Percentiles rank a stretch among this genome's conserved stretches.
Conservation (phyloP, 1,140 invertebrate species). For the Pinna nobilis region DNA sequence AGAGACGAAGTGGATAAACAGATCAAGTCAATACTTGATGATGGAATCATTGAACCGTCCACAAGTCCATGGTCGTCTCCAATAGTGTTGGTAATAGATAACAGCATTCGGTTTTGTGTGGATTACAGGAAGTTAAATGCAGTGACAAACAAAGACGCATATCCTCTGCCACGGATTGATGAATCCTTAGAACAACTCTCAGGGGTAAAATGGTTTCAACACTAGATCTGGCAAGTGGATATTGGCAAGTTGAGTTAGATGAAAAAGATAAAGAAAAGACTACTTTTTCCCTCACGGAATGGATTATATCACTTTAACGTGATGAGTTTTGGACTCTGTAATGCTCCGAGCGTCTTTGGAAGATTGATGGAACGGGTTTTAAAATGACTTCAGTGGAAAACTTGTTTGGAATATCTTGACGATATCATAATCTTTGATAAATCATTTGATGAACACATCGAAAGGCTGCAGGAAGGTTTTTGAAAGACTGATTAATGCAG, state of each 20-base stretch:
- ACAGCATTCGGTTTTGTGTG: slow-evolving; percentile 74
- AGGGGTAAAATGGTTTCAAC: slow-evolving; percentile 23
- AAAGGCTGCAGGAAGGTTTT: slow-evolving; percentile 33
- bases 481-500: slow-evolving; percentile 19
- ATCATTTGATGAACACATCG: slow-evolving; percentile 37
- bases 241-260: slow-evolving; percentile 34
- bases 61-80: slow-evolving; percentile 76
- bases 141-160: slow-evolving; percentile 41
- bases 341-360: slow-evolving; percentile 48
- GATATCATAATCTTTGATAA: slow-evolving; percentile 39
- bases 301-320: slow-evolving; percentile 47
- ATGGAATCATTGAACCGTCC: slow-evolving; percentile 68
- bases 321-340: slow-evolving; percentile 51
- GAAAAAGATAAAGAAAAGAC: slow-evolving; percentile 28
- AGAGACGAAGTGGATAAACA: slow-evolving; percentile 23
- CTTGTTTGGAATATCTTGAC: slow-evolving; percentile 35
- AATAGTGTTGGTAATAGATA: slow-evolving; percentile 74
- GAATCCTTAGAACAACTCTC: slow-evolving; percentile 32
- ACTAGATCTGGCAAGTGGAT: slow-evolving; percentile 26
- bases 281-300: slow-evolving; percentile 27
- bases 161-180: slow-evolving; percentile 35
- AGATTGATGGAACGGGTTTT: slow-evolving; percentile 51
- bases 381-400: slow-evolving; percentile 32
- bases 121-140: slow-evolving; percentile 72
- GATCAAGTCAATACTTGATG: slow-evolving; percentile 53